phyloP scores from a whole-genome alignment of 2,888 invertebrate species.

The Proisotoma minuta region DNA sequence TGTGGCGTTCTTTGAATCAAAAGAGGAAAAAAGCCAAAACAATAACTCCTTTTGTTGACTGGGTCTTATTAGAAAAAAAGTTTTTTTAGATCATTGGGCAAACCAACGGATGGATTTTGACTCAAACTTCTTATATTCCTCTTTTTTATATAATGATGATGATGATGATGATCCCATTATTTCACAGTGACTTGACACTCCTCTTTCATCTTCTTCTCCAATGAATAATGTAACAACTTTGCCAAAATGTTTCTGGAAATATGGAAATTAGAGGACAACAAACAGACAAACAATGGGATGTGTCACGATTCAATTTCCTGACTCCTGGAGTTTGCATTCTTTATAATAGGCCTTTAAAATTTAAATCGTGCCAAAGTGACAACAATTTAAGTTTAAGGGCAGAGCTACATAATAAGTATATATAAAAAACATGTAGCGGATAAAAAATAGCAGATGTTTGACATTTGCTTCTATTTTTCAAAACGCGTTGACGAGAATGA shows the following conservation, averaged over 20 bases:
- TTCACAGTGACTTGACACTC: slow-evolving; percentile 16
- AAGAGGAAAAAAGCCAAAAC: slow-evolving; percentile 5
- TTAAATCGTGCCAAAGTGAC: neutral
- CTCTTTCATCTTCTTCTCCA: neutral
- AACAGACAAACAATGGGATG: slow-evolving; percentile 17
- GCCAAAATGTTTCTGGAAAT: neutral
- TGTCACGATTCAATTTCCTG: slow-evolving; percentile 8
- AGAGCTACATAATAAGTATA: neutral
- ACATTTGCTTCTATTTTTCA: neutral
- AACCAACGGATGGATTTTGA: neutral
- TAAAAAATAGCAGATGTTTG: no score
- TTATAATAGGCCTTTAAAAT: neutral
- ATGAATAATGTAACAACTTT: neutral
- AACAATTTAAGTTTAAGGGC: neutral
- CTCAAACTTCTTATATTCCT: neutral
- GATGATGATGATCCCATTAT: slow-evolving; percentile 19
- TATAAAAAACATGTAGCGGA: neutral
- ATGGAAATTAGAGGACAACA: slow-evolving; percentile 5
- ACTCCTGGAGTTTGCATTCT: slow-evolving; percentile 9
- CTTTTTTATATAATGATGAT: slow-evolving; percentile 1
- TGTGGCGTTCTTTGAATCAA: slow-evolving; percentile 10
- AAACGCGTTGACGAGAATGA: no score
- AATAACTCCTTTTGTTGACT: slow-evolving; percentile 5
- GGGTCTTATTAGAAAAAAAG: neutral
- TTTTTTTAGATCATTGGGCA: neutral